Evolutionary conservation across 2,113 vertebrate genomes (phyloP), one percentile per base, ranked within the genome.

Genomic region (Paramisgurnus dabryanus): DNA sequence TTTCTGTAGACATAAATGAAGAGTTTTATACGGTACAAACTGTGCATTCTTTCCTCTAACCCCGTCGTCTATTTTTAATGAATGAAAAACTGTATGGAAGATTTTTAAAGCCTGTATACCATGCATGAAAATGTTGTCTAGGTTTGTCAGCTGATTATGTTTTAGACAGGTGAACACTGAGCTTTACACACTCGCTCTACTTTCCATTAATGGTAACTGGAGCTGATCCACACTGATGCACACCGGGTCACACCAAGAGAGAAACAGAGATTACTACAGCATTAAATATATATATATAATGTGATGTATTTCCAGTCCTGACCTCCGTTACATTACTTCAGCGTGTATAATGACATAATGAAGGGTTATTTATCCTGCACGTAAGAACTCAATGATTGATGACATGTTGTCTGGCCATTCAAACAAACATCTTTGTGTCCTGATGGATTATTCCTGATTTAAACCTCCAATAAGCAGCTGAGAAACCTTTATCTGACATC

Each of bases 141-240:
- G 43, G 67, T 27, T 22, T 13, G 43, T 10, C 4, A 5, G 18
- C 11, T 12, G n/a, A 12, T 3, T 49, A 7, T 11, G 67, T 50
- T 50, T 69, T 27, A 11, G 10, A 68, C 12, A 4, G 45, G 15
- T 70, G 8, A 3, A 49, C 4, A 49, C 47, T 10, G 47, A 11
- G 47, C 47, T 49, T 49, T 49, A 55, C 53, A 15, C 53, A 55
- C 53, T 15, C 77, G 82, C 82, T 82, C 84, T 67, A 83, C 76
- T 87, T 83, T 84, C 82, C 83, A 78, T 86, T 82, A 81, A 84
- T 84, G 76, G 87, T 81, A 88, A 85, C 75, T 81, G 80, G 80
- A 85, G 76, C 81, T 85, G 70, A 80, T 86, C 83, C 69, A 75
- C 50, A 15, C 84, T 70, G 75, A 82, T 82, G 71, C 40, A 61